Conservation (phyloP, 2,888 invertebrate species). For the Drosophila niveifrons region DNA sequence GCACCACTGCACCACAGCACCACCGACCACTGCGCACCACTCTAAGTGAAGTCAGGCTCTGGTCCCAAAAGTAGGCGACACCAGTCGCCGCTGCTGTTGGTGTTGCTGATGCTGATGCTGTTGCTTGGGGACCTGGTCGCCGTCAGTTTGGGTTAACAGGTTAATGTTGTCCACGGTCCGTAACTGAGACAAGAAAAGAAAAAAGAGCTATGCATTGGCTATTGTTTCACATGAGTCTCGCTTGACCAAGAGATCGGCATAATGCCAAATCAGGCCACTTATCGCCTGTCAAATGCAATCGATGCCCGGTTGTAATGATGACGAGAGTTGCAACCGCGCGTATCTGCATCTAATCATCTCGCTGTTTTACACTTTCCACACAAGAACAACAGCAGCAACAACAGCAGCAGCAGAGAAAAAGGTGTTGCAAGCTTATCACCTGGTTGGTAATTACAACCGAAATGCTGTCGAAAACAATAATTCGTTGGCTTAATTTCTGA, state of each 20-base stretch:
- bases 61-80: constrained; percentile 74
- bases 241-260: constrained; percentile 9
- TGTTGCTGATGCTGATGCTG: constrained; percentile 2
- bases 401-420: constrained; percentile 11
- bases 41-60: constrained; percentile 34
- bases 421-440: constrained; percentile 70
- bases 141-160: constrained; percentile 84
- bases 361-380: constrained; percentile 42
- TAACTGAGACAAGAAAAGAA: constrained; percentile 9
- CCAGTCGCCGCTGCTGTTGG: constrained; percentile 42
- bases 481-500: constrained; percentile 76
- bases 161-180: constrained; percentile 73
- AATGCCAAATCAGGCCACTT: constrained; percentile 65
- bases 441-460: constrained; percentile 70
- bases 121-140: constrained; percentile 70
- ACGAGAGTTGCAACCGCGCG: constrained; percentile 39
- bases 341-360: constrained; percentile 59
- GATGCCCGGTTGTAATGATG: constrained; percentile 55
- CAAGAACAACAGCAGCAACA: too few species aligned
- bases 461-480: constrained; percentile 77
- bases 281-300: constrained; percentile 74
- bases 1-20: constrained; percentile 61
- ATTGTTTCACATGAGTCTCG: constrained; percentile 66
- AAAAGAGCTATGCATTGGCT: constrained; percentile 53
- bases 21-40: constrained; percentile 52